Percentiles rank a stretch among this genome's conserved stretches.
Conservation (phyloP, 1,140 invertebrate genomes). For the Dreissena polymorpha region DNA sequence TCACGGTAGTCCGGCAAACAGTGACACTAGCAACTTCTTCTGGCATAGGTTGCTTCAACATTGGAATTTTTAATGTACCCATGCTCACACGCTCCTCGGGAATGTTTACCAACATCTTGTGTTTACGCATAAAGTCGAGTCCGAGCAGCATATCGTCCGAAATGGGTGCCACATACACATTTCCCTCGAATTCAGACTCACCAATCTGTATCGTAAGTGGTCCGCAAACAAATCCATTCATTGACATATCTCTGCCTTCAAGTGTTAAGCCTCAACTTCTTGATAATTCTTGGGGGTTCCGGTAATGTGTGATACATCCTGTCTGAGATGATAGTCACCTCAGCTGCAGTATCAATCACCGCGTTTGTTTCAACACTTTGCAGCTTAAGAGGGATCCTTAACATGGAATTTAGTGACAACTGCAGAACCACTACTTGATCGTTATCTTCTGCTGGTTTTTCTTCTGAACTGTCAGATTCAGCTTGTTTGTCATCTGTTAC, state of each 20-base stretch:
- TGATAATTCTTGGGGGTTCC: background rate
- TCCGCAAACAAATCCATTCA: conserved; percentile 24
- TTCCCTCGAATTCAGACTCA: background rate
- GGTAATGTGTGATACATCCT: background rate
- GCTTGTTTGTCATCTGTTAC: no score
- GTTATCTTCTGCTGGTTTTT: no score
- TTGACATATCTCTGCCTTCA: background rate
- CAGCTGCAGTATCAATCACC: conserved; percentile 12
- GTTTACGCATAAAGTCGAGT: background rate
- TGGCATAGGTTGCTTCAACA: background rate
- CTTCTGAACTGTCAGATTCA: no score
- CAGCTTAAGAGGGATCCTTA: no score
- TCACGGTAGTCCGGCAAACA: background rate
- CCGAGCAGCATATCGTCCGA: conserved; percentile 24
- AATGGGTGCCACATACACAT: conserved; percentile 15
- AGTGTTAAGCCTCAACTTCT: background rate
- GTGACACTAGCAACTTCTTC: background rate
- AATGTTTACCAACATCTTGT: background rate
- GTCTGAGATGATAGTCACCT: conserved; percentile 12
- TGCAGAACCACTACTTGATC: no score
- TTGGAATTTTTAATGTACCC: background rate
- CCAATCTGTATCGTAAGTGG: background rate
- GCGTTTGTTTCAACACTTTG: background rate
- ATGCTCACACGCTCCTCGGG: background rate
- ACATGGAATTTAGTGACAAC: no score